Conservation (phyloP, 2,888 invertebrate species). For the Hedya salicella region DNA sequence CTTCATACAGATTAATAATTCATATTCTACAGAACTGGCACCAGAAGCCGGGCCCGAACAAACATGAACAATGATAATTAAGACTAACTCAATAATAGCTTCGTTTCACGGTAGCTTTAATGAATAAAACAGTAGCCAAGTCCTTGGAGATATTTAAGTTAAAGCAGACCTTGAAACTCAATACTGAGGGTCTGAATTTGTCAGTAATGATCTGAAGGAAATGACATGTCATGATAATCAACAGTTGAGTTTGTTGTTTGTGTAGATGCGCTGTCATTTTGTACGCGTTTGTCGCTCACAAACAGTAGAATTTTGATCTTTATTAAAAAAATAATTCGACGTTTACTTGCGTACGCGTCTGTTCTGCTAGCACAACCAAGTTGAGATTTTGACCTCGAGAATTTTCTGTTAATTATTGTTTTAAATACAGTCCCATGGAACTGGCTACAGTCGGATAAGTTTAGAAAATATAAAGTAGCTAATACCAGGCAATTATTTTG, state of each 20-base stretch:
- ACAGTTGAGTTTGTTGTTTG: background rate
- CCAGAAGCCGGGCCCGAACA: slow-evolving; percentile 26
- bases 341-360: too few species aligned
- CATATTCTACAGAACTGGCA: slow-evolving; percentile 25
- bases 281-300: too few species aligned
- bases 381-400: too few species aligned
- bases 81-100: slow-evolving; percentile 25
- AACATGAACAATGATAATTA: slow-evolving; percentile 34
- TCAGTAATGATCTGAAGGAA: slow-evolving; percentile 8
- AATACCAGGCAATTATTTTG: too few species aligned
- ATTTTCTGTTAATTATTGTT: too few species aligned
- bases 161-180: background rate
- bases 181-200: background rate
- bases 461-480: too few species aligned
- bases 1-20: slow-evolving; percentile 19
- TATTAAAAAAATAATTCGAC: too few species aligned
- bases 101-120: slow-evolving; percentile 53
- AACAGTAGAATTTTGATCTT: too few species aligned
- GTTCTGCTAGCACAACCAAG: too few species aligned
- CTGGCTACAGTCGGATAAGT: too few species aligned
- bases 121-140: slow-evolving; percentile 50
- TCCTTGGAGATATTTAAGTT: slow-evolving; percentile 40
- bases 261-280: slow-evolving; percentile 7
- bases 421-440: too few species aligned
- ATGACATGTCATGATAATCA: slow-evolving; percentile 20